Percentiles rank a stretch among this genome's conserved stretches.
These are phyloP conservation scores for Hystrix brachyura DNA, from an alignment of 2,113 vertebrate genomes.

Conservation along the genomic window DNA sequence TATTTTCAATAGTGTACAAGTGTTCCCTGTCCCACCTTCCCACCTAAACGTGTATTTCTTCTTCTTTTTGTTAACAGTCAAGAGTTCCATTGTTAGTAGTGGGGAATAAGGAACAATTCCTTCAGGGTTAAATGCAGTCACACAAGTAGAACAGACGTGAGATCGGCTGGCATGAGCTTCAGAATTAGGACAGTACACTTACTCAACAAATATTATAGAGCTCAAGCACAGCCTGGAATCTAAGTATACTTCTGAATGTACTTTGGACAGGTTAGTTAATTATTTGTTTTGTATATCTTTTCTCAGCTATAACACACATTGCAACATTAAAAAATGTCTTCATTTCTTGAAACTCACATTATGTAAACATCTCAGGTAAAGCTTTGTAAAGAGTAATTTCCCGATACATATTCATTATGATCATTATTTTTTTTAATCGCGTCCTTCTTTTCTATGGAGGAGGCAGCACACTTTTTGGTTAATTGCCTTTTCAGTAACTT, in stretches of 20 bases:
- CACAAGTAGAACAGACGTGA: not conserved
- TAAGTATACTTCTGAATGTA: not conserved
- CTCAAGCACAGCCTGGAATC: not conserved
- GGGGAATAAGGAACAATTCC: not conserved
- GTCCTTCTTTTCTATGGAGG: not conserved
- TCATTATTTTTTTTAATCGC: not conserved
- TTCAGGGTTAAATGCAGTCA: not conserved
- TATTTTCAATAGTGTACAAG: not conserved
- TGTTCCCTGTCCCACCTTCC: not conserved
- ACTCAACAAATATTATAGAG: not conserved
- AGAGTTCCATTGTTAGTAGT: no score
- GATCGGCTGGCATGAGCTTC: not conserved
- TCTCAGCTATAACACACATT: not conserved
- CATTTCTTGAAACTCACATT: not conserved
- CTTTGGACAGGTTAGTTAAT: not conserved
- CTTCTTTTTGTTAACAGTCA: not conserved
- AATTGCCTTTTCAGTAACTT: not conserved
- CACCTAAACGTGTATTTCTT: not conserved
- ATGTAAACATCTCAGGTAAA: not conserved
- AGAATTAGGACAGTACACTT: not conserved
- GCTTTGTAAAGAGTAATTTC: not conserved
- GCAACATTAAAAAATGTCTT: not conserved
- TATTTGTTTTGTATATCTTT: not conserved
- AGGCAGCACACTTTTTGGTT: not conserved
- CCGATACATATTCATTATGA: not conserved